Evolutionary conservation across 2,888 invertebrate genomes (phyloP).

Genomic region (Limnephilus auricula): DNA sequence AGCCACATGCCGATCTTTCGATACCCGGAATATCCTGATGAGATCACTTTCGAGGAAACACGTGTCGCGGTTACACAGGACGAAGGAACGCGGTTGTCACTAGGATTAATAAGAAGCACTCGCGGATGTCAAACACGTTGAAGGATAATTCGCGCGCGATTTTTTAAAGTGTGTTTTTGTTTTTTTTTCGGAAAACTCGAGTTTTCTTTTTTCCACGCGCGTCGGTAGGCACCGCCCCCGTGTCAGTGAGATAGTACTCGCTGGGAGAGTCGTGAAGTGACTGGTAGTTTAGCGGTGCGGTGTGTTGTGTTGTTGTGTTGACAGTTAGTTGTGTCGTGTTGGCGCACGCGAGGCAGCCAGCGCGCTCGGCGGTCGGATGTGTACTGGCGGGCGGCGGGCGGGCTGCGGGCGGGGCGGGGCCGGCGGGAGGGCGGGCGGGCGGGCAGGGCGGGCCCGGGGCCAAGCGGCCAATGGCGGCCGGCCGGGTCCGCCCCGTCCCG

Average conservation of each 20-base stretch:
- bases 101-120: neutral
- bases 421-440: conserved; percentile 67
- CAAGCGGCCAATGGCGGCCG: conserved; percentile 69
- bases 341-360: conserved; percentile 62
- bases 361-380: conserved; percentile 78
- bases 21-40: conserved; percentile 2
- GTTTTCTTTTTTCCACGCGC: neutral
- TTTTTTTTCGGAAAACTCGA: neutral
- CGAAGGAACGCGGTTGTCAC: conserved; percentile 3
- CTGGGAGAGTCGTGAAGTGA: conserved; percentile 41
- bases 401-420: conserved; percentile 70
- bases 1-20: neutral
- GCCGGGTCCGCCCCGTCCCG: conserved; percentile 69
- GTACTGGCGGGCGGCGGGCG: conserved; percentile 75
- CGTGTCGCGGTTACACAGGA: conserved; percentile 36
- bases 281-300: conserved; percentile 26
- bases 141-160: conserved; percentile 3
- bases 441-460: conserved; percentile 69
- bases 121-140: conserved; percentile 4
- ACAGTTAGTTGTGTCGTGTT: neutral
- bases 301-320: neutral
- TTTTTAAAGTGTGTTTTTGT: neutral
- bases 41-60: neutral
- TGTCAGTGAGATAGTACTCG: conserved; percentile 2
- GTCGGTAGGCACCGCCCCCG: conserved; percentile 33